Conservation (phyloP, 2,113 vertebrate genomes). For the Bos indicus region DNA sequence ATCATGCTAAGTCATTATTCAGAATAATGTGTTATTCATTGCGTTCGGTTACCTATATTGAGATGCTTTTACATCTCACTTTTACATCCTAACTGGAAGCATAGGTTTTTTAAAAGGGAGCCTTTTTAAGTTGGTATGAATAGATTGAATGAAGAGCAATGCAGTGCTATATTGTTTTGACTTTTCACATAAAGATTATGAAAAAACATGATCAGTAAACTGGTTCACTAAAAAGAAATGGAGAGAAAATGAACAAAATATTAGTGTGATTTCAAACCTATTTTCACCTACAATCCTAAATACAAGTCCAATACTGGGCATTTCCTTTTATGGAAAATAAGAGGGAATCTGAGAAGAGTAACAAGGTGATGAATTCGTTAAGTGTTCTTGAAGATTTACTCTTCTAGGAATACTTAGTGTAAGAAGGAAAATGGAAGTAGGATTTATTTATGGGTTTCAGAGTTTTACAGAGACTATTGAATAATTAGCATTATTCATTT, state of each 20-base stretch:
- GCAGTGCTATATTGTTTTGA: neutral
- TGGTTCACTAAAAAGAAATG: neutral
- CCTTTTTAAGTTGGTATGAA: neutral
- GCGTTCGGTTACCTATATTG: neutral
- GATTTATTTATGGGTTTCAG: neutral
- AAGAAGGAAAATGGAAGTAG: neutral
- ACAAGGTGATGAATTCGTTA: neutral
- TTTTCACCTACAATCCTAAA: neutral
- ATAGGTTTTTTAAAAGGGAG: constrained; percentile 39
- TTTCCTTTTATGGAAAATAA: neutral
- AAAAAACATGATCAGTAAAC: neutral
- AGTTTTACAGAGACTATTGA: neutral
- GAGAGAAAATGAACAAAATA: neutral
- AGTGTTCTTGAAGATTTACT: neutral
- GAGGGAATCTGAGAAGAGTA: neutral
- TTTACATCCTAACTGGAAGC: neutral
- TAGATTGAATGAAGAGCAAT: neutral
- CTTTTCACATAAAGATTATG: neutral
- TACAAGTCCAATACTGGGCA: neutral
- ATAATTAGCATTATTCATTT: neutral
- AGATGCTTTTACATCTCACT: constrained; percentile 39
- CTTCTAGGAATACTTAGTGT: neutral
- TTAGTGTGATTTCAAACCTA: neutral
- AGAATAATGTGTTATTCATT: constrained; percentile 45
- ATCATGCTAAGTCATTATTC: constrained; percentile 36